Conservation (phyloP, 2,113 vertebrate species). For the Chitala chitala region DNA sequence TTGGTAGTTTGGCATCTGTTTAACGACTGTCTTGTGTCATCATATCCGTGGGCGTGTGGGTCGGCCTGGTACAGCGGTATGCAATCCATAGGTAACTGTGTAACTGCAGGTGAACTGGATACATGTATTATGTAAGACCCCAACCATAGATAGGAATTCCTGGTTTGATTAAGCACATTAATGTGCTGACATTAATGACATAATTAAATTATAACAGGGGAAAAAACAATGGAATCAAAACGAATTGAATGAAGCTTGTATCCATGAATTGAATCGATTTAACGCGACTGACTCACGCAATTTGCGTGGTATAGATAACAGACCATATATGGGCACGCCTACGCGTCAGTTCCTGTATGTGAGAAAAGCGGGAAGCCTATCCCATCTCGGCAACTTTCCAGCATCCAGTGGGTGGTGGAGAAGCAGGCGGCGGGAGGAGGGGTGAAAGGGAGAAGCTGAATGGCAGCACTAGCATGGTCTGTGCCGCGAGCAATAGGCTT, state of each 20-base stretch:
- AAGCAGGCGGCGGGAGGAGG: conserved; percentile 14
- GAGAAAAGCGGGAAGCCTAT: conserved; percentile 58
- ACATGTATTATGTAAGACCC: no score
- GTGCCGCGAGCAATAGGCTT: not conserved
- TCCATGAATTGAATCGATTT: conserved; percentile 2
- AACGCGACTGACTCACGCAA: conserved; percentile 43
- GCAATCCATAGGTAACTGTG: no score
- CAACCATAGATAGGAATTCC: no score
- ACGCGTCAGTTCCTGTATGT: conserved; percentile 48
- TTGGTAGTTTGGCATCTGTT: no score
- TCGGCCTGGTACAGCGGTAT: no score
- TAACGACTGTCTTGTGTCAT: no score
- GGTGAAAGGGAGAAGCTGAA: conserved; percentile 6
- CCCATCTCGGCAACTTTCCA: conserved; percentile 58
- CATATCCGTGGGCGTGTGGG: no score
- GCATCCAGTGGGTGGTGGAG: conserved; percentile 40
- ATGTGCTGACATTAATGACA: no score
- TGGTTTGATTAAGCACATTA: no score
- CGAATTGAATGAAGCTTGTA: not conserved
- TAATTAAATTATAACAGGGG: no score
- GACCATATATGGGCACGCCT: conserved; percentile 61
- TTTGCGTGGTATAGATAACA: conserved; percentile 33
- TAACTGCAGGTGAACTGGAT: no score
- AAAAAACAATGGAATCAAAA: not conserved
- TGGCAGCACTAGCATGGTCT: not conserved